Percentiles rank a stretch among this genome's conserved stretches.
These are phyloP conservation scores for Hassar affinis DNA, from an alignment of 2,113 vertebrate species.

Conservation along the genomic window DNA sequence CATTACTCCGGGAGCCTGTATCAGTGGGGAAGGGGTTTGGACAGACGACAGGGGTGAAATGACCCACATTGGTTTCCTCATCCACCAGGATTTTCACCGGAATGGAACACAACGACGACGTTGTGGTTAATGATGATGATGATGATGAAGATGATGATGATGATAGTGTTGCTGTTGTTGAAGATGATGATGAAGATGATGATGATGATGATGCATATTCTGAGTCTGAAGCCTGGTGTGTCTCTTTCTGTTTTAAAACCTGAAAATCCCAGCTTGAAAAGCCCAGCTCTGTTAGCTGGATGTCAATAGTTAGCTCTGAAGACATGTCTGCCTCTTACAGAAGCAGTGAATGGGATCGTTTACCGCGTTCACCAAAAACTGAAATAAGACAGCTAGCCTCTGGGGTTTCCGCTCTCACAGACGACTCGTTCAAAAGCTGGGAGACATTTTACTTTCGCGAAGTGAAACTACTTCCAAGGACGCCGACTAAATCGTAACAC, in stretches of 20 bases:
- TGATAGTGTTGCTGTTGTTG: not conserved
- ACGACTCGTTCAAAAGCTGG: not conserved
- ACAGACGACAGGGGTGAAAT: not conserved
- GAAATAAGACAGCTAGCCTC: not conserved
- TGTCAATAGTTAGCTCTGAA: constrained; percentile 73
- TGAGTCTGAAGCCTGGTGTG: constrained; percentile 36
- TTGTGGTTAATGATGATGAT: not conserved
- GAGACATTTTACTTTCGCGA: not conserved
- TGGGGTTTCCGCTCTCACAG: too few species aligned
- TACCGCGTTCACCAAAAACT: not conserved
- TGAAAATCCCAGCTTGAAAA: constrained; percentile 58
- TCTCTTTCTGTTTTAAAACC: constrained; percentile 48
- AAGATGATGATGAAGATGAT: not conserved
- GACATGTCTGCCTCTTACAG: constrained; percentile 62
- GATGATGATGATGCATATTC: not conserved
- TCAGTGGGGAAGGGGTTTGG: not conserved
- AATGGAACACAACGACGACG: not conserved
- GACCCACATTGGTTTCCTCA: not conserved
- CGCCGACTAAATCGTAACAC: not conserved
- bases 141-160: not conserved
- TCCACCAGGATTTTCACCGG: not conserved
- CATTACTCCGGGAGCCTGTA: not conserved
- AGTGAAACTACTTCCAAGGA: not conserved
- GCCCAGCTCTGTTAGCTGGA: constrained; percentile 73
- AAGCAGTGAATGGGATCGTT: not conserved